Percentiles rank a stretch among this genome's conserved stretches.
Evolutionary conservation across 2,113 vertebrate species (phyloP).

Genomic region (Pogona vitticeps): DNA sequence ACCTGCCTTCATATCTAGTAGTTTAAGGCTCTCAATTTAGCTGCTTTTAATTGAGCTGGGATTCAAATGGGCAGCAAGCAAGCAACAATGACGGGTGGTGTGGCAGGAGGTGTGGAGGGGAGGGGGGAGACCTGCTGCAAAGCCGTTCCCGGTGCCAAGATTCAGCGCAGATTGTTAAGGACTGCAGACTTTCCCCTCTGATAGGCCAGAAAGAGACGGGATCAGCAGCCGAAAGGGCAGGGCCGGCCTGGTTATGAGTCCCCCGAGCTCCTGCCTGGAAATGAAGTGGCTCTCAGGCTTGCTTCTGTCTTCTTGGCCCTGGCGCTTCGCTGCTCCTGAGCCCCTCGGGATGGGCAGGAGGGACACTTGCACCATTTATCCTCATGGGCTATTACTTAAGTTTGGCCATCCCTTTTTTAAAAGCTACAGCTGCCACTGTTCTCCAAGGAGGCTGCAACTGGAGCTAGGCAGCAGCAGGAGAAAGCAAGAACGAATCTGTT

Average conservation of each 20-base stretch:
- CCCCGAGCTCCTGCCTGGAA: neutral
- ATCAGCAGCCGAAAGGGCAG: neutral
- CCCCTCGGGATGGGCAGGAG: too few relatives aligned
- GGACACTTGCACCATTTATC: too few relatives aligned
- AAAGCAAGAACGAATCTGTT: neutral
- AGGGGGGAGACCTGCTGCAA: neutral
- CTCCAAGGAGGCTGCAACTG: too few relatives aligned
- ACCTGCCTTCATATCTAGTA: neutral
- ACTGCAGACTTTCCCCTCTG: neutral
- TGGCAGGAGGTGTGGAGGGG: accelerated
- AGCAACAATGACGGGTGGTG: neutral
- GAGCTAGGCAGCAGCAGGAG: neutral
- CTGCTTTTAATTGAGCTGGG: slow-evolving; percentile 10
- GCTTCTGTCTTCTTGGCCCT: too few relatives aligned
- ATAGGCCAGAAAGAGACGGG: neutral
- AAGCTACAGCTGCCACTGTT: too few relatives aligned
- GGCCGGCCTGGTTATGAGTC: neutral
- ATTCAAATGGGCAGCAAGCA: neutral
- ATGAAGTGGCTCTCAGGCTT: neutral
- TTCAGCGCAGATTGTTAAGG: neutral
- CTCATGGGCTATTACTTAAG: too few relatives aligned
- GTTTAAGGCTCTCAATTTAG: neutral
- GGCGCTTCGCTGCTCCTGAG: too few relatives aligned
- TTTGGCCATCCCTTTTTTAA: too few relatives aligned
- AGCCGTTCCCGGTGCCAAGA: neutral